A percentile compares a stretch with the other conserved stretches of the same genome.
These are phyloP conservation scores for Laticauda colubrina DNA, from an alignment of 2,113 vertebrate genomes.

Conservation along the genomic window DNA sequence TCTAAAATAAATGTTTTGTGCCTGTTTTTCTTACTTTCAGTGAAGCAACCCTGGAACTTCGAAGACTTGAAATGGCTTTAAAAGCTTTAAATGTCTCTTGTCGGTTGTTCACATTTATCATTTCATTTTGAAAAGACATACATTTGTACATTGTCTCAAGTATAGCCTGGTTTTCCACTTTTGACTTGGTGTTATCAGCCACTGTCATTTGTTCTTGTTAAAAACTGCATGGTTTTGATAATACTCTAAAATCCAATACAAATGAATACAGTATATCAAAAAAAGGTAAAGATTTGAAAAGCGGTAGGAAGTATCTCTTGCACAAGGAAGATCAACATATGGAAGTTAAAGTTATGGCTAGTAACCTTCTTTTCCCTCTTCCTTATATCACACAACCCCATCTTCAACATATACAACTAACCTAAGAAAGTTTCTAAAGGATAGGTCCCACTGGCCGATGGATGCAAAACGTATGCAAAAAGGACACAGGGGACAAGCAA, in stretches of 20 bases:
- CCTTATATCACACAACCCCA: not conserved
- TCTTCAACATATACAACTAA: not conserved
- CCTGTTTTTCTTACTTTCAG: constrained; percentile 8
- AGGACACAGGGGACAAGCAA: too few species aligned
- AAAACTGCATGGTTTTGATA: not conserved
- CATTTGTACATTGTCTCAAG: not conserved
- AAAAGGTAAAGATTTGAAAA: not conserved
- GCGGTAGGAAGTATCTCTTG: not conserved
- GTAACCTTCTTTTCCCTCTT: not conserved
- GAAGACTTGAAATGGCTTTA: constrained; percentile 18
- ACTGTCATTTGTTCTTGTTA: not conserved
- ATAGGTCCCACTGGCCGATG: too few species aligned
- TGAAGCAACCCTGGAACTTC: constrained; percentile 28
- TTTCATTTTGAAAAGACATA: not conserved
- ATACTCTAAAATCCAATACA: not conserved
- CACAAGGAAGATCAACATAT: not conserved
- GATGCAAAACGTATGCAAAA: too few species aligned
- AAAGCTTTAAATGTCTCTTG: not conserved
- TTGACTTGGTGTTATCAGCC: not conserved
- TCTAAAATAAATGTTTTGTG: constrained; percentile 25
- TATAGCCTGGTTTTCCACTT: not conserved
- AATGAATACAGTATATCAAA: not conserved
- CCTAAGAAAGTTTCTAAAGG: not conserved
- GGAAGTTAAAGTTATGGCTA: not conserved
- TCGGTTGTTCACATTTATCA: not conserved